phyloP scores from a whole-genome alignment of 2,797 vertebrate genomes.

The Lithobates pipiens region DNA sequence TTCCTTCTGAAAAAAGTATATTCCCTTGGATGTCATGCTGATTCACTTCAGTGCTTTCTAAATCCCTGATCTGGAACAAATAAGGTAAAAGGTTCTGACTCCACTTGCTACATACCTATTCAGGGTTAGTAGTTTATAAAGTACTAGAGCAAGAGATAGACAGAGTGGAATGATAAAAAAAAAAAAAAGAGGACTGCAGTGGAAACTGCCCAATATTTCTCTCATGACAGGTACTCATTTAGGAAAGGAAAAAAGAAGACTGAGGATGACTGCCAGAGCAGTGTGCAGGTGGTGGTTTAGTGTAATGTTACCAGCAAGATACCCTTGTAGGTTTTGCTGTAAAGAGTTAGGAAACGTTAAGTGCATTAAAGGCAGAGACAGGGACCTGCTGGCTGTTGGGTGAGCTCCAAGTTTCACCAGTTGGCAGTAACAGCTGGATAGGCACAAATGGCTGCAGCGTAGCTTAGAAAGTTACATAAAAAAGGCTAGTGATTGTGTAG shows the following conservation, averaged over 20 bases:
- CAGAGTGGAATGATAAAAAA: too few relatives aligned
- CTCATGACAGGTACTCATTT: too few relatives aligned
- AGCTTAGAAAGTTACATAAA: constrained; percentile 29
- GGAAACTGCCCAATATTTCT: too few relatives aligned
- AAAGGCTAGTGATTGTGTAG: constrained; percentile 46
- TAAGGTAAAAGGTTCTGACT: background rate
- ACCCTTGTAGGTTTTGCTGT: constrained; percentile 22
- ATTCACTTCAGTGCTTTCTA: background rate
- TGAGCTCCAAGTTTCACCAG: constrained; percentile 9
- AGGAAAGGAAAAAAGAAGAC: too few relatives aligned
- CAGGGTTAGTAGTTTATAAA: background rate
- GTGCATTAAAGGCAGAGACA: constrained; percentile 11
- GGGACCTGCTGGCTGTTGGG: background rate
- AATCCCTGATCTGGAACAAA: background rate
- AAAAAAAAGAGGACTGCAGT: too few relatives aligned
- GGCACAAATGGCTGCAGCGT: constrained; percentile 7
- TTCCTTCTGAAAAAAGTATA: background rate
- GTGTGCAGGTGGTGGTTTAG: too few relatives aligned
- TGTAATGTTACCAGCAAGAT: constrained; percentile 5
- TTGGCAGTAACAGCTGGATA: background rate
- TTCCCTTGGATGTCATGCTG: background rate
- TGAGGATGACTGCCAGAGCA: background rate
- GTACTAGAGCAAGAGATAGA: background rate
- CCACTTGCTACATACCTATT: background rate
- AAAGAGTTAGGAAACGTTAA: constrained; percentile 32